phyloP scores from a whole-genome alignment of 2,888 invertebrate genomes.

The Mesochorus sp. region DNA sequence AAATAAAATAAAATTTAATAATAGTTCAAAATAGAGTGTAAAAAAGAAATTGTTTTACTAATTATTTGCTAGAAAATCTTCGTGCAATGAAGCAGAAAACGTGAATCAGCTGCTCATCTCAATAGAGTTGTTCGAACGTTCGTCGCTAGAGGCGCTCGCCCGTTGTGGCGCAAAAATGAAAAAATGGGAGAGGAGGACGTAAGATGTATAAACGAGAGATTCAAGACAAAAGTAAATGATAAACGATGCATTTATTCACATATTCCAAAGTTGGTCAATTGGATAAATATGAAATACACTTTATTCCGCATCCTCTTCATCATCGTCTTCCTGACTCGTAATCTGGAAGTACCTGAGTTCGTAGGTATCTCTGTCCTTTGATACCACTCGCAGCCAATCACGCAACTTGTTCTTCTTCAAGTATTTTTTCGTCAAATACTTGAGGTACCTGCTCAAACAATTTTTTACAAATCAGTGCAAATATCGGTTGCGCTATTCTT shows the following conservation, averaged over 20 bases:
- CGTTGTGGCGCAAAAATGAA: no score
- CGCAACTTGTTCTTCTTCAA: slow-evolving; percentile 99
- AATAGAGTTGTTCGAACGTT: no score
- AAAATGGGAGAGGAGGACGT: no score
- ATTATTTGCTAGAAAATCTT: no score
- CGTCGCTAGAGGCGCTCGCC: no score
- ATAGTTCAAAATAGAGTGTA: no score
- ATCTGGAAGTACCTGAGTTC: slow-evolving; percentile 99
- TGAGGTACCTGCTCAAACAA: slow-evolving; percentile 90
- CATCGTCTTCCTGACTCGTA: slow-evolving; percentile 88
- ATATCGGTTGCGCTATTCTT: slow-evolving; percentile 68
- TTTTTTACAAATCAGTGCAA: slow-evolving; percentile 72
- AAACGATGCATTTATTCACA: slow-evolving; percentile 66
- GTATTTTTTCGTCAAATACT: slow-evolving; percentile 99
- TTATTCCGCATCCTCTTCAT: slow-evolving; percentile 95
- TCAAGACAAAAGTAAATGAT: background rate
- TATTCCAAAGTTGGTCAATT: slow-evolving; percentile 70
- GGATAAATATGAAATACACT: slow-evolving; percentile 69
- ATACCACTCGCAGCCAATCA: slow-evolving; percentile 99
- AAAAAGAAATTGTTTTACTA: no score
- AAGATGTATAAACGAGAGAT: no score
- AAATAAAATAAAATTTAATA: no score
- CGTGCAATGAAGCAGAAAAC: no score
- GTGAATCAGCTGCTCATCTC: no score
- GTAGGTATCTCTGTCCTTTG: slow-evolving; percentile 96